phyloP scores from a whole-genome alignment of 2,888 invertebrate species.

The Alloplasta piceator region DNA sequence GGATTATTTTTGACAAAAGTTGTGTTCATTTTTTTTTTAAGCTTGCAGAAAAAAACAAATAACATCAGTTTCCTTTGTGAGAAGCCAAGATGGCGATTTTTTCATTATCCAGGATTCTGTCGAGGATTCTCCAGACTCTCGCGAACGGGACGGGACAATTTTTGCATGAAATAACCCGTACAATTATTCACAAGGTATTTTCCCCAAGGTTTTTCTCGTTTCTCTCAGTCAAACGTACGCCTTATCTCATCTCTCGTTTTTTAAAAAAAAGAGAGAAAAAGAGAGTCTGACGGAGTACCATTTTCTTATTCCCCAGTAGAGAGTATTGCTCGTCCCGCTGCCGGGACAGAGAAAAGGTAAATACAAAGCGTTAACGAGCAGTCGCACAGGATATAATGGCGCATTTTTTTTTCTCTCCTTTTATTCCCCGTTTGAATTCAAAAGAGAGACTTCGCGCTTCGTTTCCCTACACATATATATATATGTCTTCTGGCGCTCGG shows the following conservation, averaged over 20 bases:
- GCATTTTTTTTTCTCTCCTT: slow-evolving; percentile 42
- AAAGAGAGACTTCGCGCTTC: slow-evolving; percentile 55
- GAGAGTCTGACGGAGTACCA: slow-evolving; percentile 28
- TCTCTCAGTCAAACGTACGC: slow-evolving; percentile 58
- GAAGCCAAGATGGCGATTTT: too few species aligned
- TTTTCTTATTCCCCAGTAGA: slow-evolving; percentile 56
- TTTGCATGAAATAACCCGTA: not conserved
- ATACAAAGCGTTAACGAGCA: slow-evolving; percentile 68
- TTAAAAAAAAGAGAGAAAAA: slow-evolving; percentile 40
- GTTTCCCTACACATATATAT: slow-evolving; percentile 18
- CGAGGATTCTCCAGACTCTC: too few species aligned
- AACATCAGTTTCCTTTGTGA: too few species aligned
- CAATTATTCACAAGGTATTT: slow-evolving; percentile 6
- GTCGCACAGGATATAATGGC: slow-evolving; percentile 65
- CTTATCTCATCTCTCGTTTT: slow-evolving; percentile 63
- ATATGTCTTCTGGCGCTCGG: slow-evolving; percentile 43
- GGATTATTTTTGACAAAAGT: too few species aligned
- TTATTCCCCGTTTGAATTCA: slow-evolving; percentile 57
- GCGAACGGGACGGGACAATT: too few species aligned
- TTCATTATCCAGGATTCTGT: too few species aligned
- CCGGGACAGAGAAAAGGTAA: slow-evolving; percentile 62
- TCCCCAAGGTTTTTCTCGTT: slow-evolving; percentile 21
- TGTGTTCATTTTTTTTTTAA: too few species aligned
- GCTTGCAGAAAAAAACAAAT: too few species aligned
- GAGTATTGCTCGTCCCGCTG: slow-evolving; percentile 54